These are phyloP conservation scores for Campopleginae sp. DNA, from an alignment of 2,888 invertebrate species.

Conservation along the genomic window DNA sequence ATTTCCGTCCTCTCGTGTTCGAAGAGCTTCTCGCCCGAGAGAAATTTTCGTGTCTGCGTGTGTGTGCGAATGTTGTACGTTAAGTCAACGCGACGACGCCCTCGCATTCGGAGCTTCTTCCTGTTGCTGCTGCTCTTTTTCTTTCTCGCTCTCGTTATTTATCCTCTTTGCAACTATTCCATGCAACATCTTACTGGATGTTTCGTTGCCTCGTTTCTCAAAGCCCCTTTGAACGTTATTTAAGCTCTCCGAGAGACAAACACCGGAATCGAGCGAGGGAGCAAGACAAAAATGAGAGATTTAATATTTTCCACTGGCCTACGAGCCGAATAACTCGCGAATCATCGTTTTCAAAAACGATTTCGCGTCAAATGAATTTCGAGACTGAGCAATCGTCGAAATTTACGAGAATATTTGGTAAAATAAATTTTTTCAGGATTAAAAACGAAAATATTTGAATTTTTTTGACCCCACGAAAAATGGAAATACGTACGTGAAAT, in stretches of 20 bases:
- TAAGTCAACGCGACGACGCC: constrained; percentile 35
- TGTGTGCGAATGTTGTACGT: constrained; percentile 16
- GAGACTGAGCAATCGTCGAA: background rate
- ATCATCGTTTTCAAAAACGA: background rate
- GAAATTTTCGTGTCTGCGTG: constrained; percentile 23
- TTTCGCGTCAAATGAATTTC: background rate
- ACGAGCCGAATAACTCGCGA: background rate
- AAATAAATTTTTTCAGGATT: background rate
- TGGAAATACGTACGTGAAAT: background rate
- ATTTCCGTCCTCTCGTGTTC: constrained; percentile 70
- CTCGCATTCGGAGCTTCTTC: constrained; percentile 34
- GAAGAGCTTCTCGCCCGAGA: background rate
- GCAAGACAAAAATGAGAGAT: background rate
- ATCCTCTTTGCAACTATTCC: constrained; percentile 12
- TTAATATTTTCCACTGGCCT: background rate
- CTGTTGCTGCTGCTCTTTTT: background rate
- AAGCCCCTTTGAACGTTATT: constrained; percentile 8
- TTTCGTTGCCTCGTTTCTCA: constrained; percentile 17
- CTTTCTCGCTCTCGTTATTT: background rate
- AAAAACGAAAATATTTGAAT: background rate
- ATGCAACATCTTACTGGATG: background rate
- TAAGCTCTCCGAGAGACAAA: background rate
- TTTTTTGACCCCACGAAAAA: background rate
- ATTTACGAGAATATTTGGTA: background rate
- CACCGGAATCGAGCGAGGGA: background rate